Conservation (phyloP, 2,113 vertebrate species). For the Siphamia tubifer region DNA sequence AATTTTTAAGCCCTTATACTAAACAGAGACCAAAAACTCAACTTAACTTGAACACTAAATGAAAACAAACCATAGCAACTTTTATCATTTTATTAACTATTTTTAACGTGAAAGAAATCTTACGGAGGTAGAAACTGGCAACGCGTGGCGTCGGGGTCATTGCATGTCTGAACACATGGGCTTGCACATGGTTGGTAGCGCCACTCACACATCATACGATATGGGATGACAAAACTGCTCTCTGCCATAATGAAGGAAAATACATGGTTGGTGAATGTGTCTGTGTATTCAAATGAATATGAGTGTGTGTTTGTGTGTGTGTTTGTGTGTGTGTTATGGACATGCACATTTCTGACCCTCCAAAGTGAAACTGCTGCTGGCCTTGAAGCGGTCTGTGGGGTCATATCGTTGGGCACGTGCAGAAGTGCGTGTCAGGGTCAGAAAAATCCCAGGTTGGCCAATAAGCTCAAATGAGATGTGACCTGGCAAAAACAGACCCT, state of each 20-base stretch:
- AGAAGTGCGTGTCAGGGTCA: constrained; percentile 80
- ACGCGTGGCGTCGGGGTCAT: constrained; percentile 85
- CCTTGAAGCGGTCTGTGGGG: constrained; percentile 87
- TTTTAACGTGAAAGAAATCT: constrained; percentile 65
- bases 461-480: constrained; percentile 89
- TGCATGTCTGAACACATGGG: constrained; percentile 92
- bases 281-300: not conserved
- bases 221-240: constrained; percentile 88
- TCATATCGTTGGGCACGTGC: constrained; percentile 87
- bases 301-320: not conserved
- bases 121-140: constrained; percentile 95
- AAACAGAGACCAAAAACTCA: no score
- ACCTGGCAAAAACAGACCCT: constrained; percentile 88
- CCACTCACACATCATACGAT: constrained; percentile 97
- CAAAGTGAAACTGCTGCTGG: constrained; percentile 89
- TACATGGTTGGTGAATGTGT: not conserved
- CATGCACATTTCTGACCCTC: constrained; percentile 83
- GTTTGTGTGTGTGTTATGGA: not conserved
- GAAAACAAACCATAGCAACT: no score
- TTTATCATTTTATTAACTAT: no score
- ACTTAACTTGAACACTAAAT: no score
- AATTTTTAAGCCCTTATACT: no score
- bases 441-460: constrained; percentile 89
- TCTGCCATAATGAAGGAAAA: constrained; percentile 74
- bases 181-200: constrained; percentile 90